A percentile compares a stretch with the other conserved stretches of the same genome.
Conservation (phyloP, 2,888 invertebrate genomes). For the Leptinotarsa peninsularis region DNA sequence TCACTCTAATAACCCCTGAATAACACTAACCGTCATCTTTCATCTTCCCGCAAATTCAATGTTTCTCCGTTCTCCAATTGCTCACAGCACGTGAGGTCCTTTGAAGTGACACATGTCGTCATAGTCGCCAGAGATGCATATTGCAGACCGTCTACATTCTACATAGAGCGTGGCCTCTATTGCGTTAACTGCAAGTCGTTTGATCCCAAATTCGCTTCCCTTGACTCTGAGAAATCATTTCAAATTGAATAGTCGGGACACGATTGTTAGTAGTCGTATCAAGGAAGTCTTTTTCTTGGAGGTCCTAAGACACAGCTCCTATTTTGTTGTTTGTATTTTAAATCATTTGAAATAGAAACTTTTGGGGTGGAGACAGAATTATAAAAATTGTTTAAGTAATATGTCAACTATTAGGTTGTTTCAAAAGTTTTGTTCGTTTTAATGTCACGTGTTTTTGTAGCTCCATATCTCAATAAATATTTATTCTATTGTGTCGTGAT, state of each 20-base stretch:
- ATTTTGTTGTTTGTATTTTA: too few species aligned
- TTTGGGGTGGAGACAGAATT: too few species aligned
- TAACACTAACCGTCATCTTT: neutral
- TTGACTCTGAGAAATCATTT: neutral
- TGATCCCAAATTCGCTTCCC: neutral
- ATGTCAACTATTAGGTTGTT: too few species aligned
- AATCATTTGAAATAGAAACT: too few species aligned
- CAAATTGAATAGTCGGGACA: neutral
- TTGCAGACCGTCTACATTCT: neutral
- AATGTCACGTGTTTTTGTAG: too few species aligned
- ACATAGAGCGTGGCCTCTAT: neutral
- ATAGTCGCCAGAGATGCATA: neutral
- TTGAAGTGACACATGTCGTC: neutral
- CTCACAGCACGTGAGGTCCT: neutral
- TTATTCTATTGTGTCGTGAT: too few species aligned
- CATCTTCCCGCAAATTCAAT: neutral
- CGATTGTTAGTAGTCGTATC: neutral
- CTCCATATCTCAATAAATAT: too few species aligned
- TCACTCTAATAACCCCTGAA: too few species aligned
- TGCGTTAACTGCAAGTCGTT: slow-evolving; percentile 6
- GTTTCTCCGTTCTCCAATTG: neutral
- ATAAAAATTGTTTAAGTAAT: too few species aligned
- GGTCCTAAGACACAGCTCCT: too few species aligned
- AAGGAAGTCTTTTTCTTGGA: too few species aligned
- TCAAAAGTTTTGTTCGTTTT: too few species aligned